phyloP scores from a whole-genome alignment of 2,888 invertebrate genomes.

The Sesamia inferens region DNA sequence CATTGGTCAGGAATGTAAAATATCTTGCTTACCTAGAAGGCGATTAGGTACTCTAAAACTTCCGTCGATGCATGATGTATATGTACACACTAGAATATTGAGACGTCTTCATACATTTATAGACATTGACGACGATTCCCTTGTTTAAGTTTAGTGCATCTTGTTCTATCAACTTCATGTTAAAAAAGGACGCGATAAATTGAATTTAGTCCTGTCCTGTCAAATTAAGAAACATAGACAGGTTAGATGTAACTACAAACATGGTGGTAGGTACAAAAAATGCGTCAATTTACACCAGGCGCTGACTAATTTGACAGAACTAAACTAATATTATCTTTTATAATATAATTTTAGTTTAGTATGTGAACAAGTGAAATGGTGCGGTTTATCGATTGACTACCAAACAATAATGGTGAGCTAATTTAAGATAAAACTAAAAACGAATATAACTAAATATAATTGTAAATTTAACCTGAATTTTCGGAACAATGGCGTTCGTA shows the following conservation, averaged over 20 bases:
- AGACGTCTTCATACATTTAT: background rate
- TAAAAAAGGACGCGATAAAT: too few species aligned
- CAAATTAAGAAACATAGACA: too few species aligned
- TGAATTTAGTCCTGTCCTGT: too few species aligned
- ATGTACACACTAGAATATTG: background rate
- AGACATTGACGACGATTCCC: background rate
- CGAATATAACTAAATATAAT: background rate
- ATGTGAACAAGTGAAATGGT: too few species aligned
- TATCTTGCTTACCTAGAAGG: constrained; percentile 28
- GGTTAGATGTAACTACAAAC: too few species aligned
- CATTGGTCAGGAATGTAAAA: constrained; percentile 49
- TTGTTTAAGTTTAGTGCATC: too few species aligned
- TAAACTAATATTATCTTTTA: too few species aligned
- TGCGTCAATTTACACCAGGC: too few species aligned
- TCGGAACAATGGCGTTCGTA: background rate
- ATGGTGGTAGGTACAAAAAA: too few species aligned
- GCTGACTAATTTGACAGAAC: too few species aligned
- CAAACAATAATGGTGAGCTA: background rate
- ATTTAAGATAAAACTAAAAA: background rate
- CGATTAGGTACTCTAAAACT: constrained; percentile 9
- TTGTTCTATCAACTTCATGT: too few species aligned
- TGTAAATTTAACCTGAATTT: background rate
- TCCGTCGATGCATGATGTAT: background rate
- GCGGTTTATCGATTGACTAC: background rate
- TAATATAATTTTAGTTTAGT: too few species aligned